Base-by-base conservation (phyloP, 2,888 invertebrate genomes). In the Parnassius mnemosyne region DNA sequence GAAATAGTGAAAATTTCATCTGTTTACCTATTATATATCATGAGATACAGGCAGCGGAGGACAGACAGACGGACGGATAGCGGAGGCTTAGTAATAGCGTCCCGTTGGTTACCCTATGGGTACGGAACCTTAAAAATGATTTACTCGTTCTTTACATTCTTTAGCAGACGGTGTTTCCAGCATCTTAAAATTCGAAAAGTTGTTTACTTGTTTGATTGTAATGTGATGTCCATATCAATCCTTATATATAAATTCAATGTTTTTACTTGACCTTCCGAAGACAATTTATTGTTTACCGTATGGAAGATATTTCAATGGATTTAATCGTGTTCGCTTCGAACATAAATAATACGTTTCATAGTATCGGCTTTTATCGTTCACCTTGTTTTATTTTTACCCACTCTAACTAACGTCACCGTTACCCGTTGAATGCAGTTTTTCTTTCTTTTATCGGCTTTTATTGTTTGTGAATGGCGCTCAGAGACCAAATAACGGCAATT, bases 371-470 rank as follows among this genome's bases (percentile, higher is more conserved):
- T 20, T 43, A 13, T 51, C 41, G 53, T 12, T 34, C 41, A 54
- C 34, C 49, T 43, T 46, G 54, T 50, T 50, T 50, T 50, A 20
- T 50, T 41, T 53, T 57, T 50, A 57, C 1, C 3, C 49, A 25
- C 20, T n/a, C 16, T 16, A 16, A 16, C 16, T 16, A 16, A 16
- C 20, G 57, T 57, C n/a, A 12, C 51, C 57, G 51, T 57, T 42
- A 50, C 57, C 2, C n/a, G 20, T 44, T 44, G 20, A 57, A 51
- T 51, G 57, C 57, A 57, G 43, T 57, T 57, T 57, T 57, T 49
- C 34, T 47, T 46, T 41, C 13, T 10, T 13, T 47, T 43, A 20
- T 9, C 25, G 10, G 10, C 25, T 10, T 43, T 57, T 10, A 16
- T 43, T 13, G 11, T 43, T 43, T 20, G 13, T 20, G 43, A 51